Percentiles rank a stretch among this genome's conserved stretches.
Evolutionary conservation across 2,113 vertebrate species (phyloP).

Genomic region (Serranochromis macrocephalus): DNA sequence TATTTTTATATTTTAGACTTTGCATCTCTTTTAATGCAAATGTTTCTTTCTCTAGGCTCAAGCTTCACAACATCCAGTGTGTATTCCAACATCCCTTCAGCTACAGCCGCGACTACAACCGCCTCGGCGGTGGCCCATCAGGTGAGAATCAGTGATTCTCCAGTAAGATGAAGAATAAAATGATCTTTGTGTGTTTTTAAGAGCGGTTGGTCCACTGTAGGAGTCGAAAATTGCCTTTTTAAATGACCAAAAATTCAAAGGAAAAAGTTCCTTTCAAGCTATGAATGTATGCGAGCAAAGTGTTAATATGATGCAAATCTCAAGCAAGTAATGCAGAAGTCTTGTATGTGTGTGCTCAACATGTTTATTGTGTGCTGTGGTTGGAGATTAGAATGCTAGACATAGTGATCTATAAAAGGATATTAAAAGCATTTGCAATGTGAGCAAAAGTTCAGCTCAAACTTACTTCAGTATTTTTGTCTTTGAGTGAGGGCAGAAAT

Average conservation of each 20-base stretch:
- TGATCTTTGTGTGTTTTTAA: background rate
- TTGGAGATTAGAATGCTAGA: accelerated
- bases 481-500: background rate
- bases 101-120: constrained; percentile 53
- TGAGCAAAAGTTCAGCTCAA: background rate
- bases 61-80: constrained; percentile 76
- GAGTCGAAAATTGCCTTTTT: background rate
- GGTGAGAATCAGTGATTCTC: background rate
- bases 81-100: constrained; percentile 70
- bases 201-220: accelerated
- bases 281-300: background rate
- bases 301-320: background rate
- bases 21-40: background rate
- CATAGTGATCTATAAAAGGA: accelerated
- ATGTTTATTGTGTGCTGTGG: accelerated
- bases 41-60: constrained; percentile 54
- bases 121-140: constrained; percentile 48
- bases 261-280: accelerated
- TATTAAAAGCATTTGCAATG: background rate
- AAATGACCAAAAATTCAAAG: background rate
- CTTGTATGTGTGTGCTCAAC: background rate
- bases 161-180: background rate
- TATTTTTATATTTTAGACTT: background rate
- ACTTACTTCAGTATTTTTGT: background rate
- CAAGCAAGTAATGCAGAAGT: accelerated